Base-by-base conservation (phyloP, 2,113 vertebrate species). In the Jacana jacana region DNA sequence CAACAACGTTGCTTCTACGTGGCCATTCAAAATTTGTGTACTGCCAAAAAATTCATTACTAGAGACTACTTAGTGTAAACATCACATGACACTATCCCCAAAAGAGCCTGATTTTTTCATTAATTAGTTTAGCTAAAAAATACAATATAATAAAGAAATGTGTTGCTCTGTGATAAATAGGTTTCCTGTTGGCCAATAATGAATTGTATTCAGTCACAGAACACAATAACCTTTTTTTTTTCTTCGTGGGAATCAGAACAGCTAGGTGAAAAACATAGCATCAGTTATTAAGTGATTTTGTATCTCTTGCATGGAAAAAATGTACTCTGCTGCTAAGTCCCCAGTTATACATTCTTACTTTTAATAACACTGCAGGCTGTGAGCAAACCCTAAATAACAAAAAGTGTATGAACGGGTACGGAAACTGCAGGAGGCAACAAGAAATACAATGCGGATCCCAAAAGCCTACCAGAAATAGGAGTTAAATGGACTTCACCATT, bases 61-160 rank as follows among this genome's bases (percentile, higher is more conserved):
- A 96, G 51, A 78, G 92, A 90, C 80, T 89, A 95, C 94, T 98
- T 97, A 93, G 65, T 96, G 95, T 97, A 97, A 94, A 91, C 65
- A 95, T 96, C 91, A 79, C 88, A 97, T 98, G 97, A 98, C 96
- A 91, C 86, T 91, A 88, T 54, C 79, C 61, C 76, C 15, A 88
- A 97, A 87, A 95, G 48, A 92, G 82, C 93, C 95, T 96, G 95
- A 96, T 98, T 97, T 98, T 98, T 95, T 95, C 72, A 85, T 98
- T 98, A 98, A 98, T 94, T 85, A 97, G 87, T 97, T 97, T 85
- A 86, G 90, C 82, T 96, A 98, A 96, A 97, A 96, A 96, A 97
- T 97, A 95, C 75, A 98, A 91, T 96, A 95, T 61, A 68, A 66
- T 24, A 40, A 86, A 95, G 83, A 97, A 95, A 93, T 65, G 89